These are phyloP conservation scores for Poeciliopsis presidionis DNA, from an alignment of 2,797 vertebrate genomes.

Conservation along the genomic window DNA sequence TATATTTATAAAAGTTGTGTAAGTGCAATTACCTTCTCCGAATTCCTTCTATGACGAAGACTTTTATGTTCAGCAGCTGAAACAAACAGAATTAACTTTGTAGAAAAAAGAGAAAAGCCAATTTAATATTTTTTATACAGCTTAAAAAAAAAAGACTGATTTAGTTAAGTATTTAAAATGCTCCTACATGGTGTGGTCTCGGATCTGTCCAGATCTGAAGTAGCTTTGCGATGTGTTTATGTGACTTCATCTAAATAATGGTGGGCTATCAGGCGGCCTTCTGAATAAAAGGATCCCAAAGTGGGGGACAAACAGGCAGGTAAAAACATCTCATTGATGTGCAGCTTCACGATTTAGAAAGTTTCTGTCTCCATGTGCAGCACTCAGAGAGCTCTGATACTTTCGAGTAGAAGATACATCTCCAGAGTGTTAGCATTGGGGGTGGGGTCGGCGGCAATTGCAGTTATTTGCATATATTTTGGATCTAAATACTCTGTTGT, in stretches of 20 bases:
- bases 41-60: not conserved
- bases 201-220: constrained; percentile 63
- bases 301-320: constrained; percentile 72
- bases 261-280: constrained; percentile 57
- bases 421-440: constrained; percentile 33
- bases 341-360: constrained; percentile 72
- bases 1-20: not conserved
- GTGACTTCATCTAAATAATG: constrained; percentile 75
- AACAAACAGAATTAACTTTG: constrained; percentile 16
- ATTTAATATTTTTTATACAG: not conserved
- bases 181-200: constrained; percentile 35
- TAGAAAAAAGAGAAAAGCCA: constrained; percentile 23
- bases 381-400: constrained; percentile 65
- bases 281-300: constrained; percentile 71
- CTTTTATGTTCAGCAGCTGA: not conserved
- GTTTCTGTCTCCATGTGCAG: constrained; percentile 58
- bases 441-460: constrained; percentile 46
- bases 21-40: not conserved
- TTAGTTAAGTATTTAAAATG: constrained; percentile 43
- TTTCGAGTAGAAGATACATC: constrained; percentile 69
- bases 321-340: constrained; percentile 68
- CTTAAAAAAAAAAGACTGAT: constrained; percentile 13
- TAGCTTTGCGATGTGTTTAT: constrained; percentile 63
- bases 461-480: constrained; percentile 68
- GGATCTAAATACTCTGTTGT: constrained; percentile 39